A percentile compares a stretch with the other conserved stretches of the same genome.
phyloP scores from a whole-genome alignment of 2,888 invertebrate genomes.

The Conistra vaccinii region DNA sequence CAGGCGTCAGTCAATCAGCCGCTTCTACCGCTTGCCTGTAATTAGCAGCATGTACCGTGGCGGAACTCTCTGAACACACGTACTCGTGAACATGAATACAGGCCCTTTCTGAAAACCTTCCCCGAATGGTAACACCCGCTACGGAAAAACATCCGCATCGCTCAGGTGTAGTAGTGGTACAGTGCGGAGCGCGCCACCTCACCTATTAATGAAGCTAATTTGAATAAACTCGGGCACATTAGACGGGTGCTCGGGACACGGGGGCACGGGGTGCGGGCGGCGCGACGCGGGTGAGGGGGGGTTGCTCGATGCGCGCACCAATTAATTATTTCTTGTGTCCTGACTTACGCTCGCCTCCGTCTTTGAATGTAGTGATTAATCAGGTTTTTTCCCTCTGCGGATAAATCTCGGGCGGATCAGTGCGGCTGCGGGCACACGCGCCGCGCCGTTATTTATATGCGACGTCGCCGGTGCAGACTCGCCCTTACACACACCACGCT shows the following conservation, averaged over 20 bases:
- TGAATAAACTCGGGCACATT: conserved; percentile 74
- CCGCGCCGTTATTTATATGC: conserved; percentile 74
- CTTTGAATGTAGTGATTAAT: conserved; percentile 85
- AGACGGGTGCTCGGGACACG: conserved; percentile 58
- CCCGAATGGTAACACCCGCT: background rate
- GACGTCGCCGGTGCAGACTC: conserved; percentile 43
- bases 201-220: conserved; percentile 78
- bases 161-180: conserved; percentile 21
- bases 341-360: conserved; percentile 83
- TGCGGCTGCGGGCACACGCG: conserved; percentile 48
- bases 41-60: background rate
- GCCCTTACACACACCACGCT: conserved; percentile 17
- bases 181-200: conserved; percentile 26
- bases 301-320: conserved; percentile 64
- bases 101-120: background rate
- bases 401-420: conserved; percentile 77
- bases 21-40: background rate
- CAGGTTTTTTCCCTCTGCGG: conserved; percentile 79
- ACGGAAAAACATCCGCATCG: conserved; percentile 19
- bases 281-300: conserved; percentile 15
- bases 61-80: no score
- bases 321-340: conserved; percentile 85
- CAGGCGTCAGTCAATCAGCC: conserved; percentile 8
- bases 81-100: background rate
- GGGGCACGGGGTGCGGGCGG: conserved; percentile 36